Conservation (phyloP, 2,113 vertebrate genomes). For the Apteryx owenii region DNA sequence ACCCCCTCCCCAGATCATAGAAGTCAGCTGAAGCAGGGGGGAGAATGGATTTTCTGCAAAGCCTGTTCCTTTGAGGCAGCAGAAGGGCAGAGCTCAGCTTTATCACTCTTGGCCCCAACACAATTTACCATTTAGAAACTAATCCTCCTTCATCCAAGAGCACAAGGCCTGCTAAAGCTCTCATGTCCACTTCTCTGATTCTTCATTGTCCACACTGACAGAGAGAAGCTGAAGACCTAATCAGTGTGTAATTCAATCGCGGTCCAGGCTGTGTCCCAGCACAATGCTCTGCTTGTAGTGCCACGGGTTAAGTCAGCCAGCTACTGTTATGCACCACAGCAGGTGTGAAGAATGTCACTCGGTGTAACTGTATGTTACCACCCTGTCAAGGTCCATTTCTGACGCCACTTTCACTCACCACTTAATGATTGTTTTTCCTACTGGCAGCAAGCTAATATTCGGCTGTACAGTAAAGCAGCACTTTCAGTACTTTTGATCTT, state of each 20-base stretch:
- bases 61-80: conserved; percentile 60
- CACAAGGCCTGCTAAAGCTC: conserved; percentile 67
- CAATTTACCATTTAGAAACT: conserved; percentile 71
- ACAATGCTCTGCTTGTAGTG: conserved; percentile 81
- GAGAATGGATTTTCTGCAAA: conserved; percentile 10
- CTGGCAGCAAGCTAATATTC: not conserved
- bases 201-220: conserved; percentile 71
- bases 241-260: conserved; percentile 79
- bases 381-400: conserved; percentile 58
- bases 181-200: conserved; percentile 73
- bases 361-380: conserved; percentile 59
- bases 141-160: conserved; percentile 65
- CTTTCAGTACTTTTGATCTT: conserved; percentile 11
- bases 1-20: not conserved
- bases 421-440: conserved; percentile 40
- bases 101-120: conserved; percentile 67
- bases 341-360: conserved; percentile 81
- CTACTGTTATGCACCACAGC: conserved; percentile 80
- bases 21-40: not conserved
- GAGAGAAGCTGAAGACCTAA: conserved; percentile 70
- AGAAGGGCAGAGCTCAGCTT: conserved; percentile 65
- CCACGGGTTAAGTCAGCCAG: conserved; percentile 72
- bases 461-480: not conserved
- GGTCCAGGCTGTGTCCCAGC: conserved; percentile 66
- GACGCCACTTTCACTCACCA: conserved; percentile 45